phyloP scores from a whole-genome alignment of 35 echinoderm and acorn worm genomes.

The Ophioderma brevispina region DNA sequence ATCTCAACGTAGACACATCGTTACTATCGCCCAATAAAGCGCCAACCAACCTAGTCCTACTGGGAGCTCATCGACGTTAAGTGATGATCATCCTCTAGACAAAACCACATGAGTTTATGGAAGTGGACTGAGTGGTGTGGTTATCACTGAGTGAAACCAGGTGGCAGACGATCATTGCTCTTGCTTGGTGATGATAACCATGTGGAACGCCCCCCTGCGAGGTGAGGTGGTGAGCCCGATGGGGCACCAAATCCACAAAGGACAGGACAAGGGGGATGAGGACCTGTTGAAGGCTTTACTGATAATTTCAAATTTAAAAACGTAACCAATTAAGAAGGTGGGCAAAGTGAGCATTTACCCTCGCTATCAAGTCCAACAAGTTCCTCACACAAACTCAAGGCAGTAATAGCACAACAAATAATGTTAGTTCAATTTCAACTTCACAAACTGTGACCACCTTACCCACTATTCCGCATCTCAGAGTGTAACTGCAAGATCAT shows the following conservation, averaged over 20 bases:
- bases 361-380: background rate
- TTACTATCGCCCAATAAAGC: slow-evolving; percentile 79
- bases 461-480: background rate
- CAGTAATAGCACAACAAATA: background rate
- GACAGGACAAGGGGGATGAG: background rate
- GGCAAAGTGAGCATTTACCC: background rate
- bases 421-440: background rate
- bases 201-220: background rate
- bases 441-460: background rate
- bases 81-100: slow-evolving; percentile 87
- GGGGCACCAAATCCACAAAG: background rate
- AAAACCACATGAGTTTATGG: slow-evolving; percentile 82
- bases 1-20: slow-evolving; percentile 73
- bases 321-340: background rate
- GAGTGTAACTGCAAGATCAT: background rate
- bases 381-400: too few species aligned
- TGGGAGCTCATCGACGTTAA: slow-evolving; percentile 83
- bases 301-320: background rate
- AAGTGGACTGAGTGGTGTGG: slow-evolving; percentile 89
- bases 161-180: slow-evolving; percentile 47
- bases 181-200: slow-evolving; percentile 34
- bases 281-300: background rate
- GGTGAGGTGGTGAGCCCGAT: slow-evolving; percentile 44
- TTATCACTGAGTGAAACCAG: slow-evolving; percentile 79
- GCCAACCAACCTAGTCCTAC: slow-evolving; percentile 89